These are phyloP conservation scores for Chesias legatella DNA, from an alignment of 2,888 invertebrate species.

Conservation along the genomic window DNA sequence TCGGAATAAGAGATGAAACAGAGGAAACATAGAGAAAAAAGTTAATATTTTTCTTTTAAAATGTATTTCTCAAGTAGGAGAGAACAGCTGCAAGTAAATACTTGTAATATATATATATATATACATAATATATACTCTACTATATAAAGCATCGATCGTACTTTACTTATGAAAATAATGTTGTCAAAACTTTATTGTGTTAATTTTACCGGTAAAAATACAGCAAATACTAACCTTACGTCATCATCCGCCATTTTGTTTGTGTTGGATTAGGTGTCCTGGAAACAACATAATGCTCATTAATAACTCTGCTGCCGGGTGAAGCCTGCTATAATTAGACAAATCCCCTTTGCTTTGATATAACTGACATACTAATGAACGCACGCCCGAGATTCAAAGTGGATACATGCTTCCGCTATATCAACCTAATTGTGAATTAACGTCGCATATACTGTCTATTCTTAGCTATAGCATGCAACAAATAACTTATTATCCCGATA, in stretches of 20 bases:
- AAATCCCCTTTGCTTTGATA: constrained; percentile 17
- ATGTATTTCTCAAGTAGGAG: background rate
- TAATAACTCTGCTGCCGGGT: constrained; percentile 8
- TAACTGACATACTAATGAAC: constrained; percentile 11
- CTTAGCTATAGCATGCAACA: constrained; percentile 3
- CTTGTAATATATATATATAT: too few species aligned
- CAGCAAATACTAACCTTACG: constrained; percentile 89
- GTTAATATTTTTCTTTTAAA: constrained; percentile 27
- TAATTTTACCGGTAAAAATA: too few species aligned
- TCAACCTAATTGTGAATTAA: constrained; percentile 4
- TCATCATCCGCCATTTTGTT: constrained; percentile 95
- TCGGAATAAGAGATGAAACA: constrained; percentile 45
- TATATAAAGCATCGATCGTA: too few species aligned
- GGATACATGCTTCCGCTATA: background rate
- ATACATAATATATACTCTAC: too few species aligned
- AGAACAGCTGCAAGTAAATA: too few species aligned
- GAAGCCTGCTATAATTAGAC: constrained; percentile 15
- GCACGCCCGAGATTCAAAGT: background rate
- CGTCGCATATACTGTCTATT: constrained; percentile 4
- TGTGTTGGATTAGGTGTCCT: constrained; percentile 81
- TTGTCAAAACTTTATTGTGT: too few species aligned
- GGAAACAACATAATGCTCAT: constrained; percentile 47
- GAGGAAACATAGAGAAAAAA: constrained; percentile 32
- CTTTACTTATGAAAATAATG: too few species aligned
- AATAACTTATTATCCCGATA: constrained; percentile 16